Conservation (phyloP, 2,113 vertebrate species). For the Dermatemys mawii region DNA sequence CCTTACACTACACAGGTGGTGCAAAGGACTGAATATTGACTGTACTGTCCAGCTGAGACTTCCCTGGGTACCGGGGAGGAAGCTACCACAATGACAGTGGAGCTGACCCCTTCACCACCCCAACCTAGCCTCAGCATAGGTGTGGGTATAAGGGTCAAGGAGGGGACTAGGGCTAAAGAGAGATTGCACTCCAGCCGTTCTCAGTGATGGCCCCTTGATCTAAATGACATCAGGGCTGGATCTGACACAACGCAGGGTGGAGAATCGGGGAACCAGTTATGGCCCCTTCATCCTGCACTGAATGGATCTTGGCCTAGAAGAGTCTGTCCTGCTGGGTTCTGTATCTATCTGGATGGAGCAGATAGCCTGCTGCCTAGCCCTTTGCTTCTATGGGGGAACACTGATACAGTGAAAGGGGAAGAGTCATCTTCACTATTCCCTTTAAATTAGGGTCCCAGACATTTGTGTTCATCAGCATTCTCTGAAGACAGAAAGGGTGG, state of each 20-base stretch:
- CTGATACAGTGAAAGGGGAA: too few relatives aligned
- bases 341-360: background rate
- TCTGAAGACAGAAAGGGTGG: background rate
- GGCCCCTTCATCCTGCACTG: background rate
- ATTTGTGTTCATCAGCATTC: too few relatives aligned
- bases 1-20: background rate
- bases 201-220: background rate
- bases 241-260: background rate
- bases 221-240: background rate
- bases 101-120: background rate
- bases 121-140: background rate
- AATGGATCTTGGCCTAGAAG: background rate
- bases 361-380: background rate
- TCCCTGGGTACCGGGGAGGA: background rate
- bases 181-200: background rate
- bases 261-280: background rate
- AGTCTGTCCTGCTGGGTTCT: background rate
- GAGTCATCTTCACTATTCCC: background rate
- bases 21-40: background rate
- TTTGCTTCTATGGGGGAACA: background rate
- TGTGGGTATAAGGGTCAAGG: background rate
- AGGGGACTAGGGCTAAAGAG: background rate
- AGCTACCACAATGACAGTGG: background rate
- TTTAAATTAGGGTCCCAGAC: background rate
- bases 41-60: background rate